Evolutionary conservation across 2,113 vertebrate species (phyloP).

Genomic region (Thomomys bottae): DNA sequence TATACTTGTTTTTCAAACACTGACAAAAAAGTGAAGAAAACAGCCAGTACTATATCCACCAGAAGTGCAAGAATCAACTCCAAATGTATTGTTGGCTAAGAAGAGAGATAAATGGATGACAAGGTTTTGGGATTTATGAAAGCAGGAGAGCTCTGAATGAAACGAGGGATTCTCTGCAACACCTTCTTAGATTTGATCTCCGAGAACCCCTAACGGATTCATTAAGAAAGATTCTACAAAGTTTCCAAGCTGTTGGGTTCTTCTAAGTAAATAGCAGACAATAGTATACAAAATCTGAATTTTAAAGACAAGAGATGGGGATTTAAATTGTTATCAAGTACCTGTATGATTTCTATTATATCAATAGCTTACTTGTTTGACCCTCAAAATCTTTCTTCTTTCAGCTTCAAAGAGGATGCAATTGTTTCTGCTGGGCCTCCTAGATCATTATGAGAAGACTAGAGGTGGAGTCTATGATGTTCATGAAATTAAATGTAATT

Average conservation of each 20-base stretch:
- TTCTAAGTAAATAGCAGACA: slow-evolving; percentile 22
- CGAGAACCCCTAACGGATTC: neutral
- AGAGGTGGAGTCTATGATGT: neutral
- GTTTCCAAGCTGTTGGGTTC: neutral
- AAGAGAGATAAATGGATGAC: neutral
- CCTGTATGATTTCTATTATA: neutral
- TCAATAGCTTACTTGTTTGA: neutral
- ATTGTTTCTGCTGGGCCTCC: neutral
- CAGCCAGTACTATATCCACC: neutral
- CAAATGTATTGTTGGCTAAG: neutral
- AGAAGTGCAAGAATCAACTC: no score
- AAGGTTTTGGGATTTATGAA: neutral
- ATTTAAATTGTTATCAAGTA: neutral
- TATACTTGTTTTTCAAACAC: neutral
- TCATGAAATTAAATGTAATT: neutral
- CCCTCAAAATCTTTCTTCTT: neutral
- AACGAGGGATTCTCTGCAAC: neutral
- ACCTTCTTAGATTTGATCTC: neutral
- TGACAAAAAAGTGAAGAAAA: neutral
- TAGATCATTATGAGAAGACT: neutral
- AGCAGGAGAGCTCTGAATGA: neutral
- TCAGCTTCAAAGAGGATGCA: neutral
- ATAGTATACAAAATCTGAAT: neutral
- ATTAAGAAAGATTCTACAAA: neutral
- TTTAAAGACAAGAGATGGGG: neutral